Evolutionary conservation across 1,140 invertebrate species (phyloP).

Genomic region (Steinernema khuongi): DNA sequence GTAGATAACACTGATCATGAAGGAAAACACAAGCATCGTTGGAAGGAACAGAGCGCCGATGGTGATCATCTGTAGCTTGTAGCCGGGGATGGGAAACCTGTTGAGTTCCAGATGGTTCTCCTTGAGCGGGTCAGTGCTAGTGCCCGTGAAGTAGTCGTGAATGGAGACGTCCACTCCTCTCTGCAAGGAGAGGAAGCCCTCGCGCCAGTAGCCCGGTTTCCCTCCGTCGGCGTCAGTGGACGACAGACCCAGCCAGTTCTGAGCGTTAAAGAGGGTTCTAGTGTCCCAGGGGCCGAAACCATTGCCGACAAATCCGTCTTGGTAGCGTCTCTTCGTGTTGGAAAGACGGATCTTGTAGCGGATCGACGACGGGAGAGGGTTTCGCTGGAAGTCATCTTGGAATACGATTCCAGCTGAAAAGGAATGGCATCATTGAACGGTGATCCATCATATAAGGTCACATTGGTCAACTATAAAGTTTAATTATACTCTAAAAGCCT

Average conservation of each 20-base stretch:
- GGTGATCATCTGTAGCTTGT: slow-evolving; percentile 47
- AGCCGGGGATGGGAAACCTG: slow-evolving; percentile 45
- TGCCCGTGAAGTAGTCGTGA: not conserved
- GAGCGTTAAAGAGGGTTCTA: not conserved
- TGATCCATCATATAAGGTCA: not conserved
- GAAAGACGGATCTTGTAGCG: slow-evolving; percentile 34
- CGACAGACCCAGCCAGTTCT: not conserved
- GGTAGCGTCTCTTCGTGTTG: slow-evolving; percentile 27
- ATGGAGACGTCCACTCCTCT: slow-evolving; percentile 50
- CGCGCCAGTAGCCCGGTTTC: slow-evolving; percentile 22
- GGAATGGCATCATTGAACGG: not conserved
- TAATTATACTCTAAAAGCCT: too few species aligned
- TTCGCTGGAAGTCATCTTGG: slow-evolving; percentile 20
- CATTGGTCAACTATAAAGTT: slow-evolving; percentile 11
- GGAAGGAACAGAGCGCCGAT: slow-evolving; percentile 47
- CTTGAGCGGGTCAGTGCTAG: not conserved
- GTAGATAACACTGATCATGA: slow-evolving; percentile 52
- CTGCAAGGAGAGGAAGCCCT: slow-evolving; percentile 21
- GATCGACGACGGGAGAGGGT: slow-evolving; percentile 17
- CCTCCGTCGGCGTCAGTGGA: slow-evolving; percentile 1
- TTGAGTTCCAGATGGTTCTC: slow-evolving; percentile 23
- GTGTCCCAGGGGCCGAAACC: not conserved
- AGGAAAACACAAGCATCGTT: slow-evolving; percentile 44
- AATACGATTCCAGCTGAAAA: slow-evolving; percentile 36
- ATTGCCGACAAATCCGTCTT: not conserved